These are phyloP conservation scores for Syrphus vitripennis DNA, from an alignment of 2,888 invertebrate species.

Conservation along the genomic window DNA sequence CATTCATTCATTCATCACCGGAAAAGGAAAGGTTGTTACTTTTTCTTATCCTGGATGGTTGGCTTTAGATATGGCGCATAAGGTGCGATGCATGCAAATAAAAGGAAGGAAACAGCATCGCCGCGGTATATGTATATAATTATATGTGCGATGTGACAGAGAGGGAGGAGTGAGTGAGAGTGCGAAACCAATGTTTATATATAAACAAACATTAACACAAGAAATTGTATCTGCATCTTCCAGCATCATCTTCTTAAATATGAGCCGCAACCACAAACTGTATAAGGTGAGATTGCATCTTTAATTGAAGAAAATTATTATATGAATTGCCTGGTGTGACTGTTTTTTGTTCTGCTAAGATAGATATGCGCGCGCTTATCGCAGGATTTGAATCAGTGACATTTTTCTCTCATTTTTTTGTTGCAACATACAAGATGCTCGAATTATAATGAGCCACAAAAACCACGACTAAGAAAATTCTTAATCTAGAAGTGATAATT, in stretches of 20 bases:
- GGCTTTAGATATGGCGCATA: constrained; percentile 3
- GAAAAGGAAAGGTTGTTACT: constrained; percentile 67
- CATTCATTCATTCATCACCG: constrained; percentile 34
- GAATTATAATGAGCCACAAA: constrained; percentile 56
- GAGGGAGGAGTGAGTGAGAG: background rate
- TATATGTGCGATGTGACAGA: background rate
- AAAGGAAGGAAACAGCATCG: constrained; percentile 16
- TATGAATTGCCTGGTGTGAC: constrained; percentile 63
- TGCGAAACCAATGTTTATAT: constrained; percentile 43
- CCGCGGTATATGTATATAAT: background rate
- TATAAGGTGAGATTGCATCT: constrained; percentile 47
- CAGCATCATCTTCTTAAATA: constrained; percentile 27
- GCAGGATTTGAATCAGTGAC: background rate
- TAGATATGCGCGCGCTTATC: constrained; percentile 66
- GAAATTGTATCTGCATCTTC: constrained; percentile 46
- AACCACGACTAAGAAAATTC: constrained; percentile 8
- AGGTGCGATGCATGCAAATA: constrained; percentile 2
- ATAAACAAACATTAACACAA: constrained; percentile 53
- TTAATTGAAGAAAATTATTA: constrained; percentile 69
- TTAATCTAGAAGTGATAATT: constrained; percentile 23
- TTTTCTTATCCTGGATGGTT: constrained; percentile 18
- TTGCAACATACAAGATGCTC: background rate
- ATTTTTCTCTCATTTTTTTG: constrained; percentile 29
- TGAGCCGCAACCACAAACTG: background rate
- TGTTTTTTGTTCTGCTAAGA: constrained; percentile 60